Evolutionary conservation across 1,140 invertebrate species (phyloP), one percentile per base, ranked within the genome.

Genomic region (Mizuhopecten yessoensis): DNA sequence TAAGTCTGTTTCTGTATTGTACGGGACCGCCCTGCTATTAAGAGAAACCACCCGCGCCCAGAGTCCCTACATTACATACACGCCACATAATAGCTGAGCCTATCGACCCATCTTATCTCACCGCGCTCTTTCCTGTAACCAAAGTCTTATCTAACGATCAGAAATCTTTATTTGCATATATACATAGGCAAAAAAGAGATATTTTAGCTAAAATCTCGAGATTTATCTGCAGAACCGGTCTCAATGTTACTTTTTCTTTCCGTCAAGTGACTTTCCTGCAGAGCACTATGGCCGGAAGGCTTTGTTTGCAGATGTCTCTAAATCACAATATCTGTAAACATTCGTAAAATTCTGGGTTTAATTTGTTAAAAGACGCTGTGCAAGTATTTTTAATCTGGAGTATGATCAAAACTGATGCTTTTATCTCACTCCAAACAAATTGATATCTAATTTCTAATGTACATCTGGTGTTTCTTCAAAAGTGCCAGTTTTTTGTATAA

Each of bases 141-240:
- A 75, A 75, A 75, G 57, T 75, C 57, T 75, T 75, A 75, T 75
- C 57, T 75, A 5, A 75, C n/a, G 9, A 75, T 75, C 57, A 9
- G n/a, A 75, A 75, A 75, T 75, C 57, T 75, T 75, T 75, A 75
- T 75, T 75, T 75, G 57, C 57, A 75, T 75, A 75, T 75, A 75
- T 75, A 75, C 57, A 75, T n/a, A 75, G 23, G 57, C 57, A 75
- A 75, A 75, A 75, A 75, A 75, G 57, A 75, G 57, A n/a, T 75
- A 29, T 75, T 75, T 75, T 75, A 29, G 57, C 57, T 75, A 29
- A 75, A 75, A 75, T 75, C 57, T 75, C 5, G 11, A 75, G 57
- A 75, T 75, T 75, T 75, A 75, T 75, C 57, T 75, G 17, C 23
- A 75, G n/a, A 29, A 29, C 57, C 23, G 23, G 23, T 75, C 11